A percentile compares a stretch with the other conserved stretches of the same genome.
Conservation (phyloP, 2,888 invertebrate genomes). For the Rutpela maculata region DNA sequence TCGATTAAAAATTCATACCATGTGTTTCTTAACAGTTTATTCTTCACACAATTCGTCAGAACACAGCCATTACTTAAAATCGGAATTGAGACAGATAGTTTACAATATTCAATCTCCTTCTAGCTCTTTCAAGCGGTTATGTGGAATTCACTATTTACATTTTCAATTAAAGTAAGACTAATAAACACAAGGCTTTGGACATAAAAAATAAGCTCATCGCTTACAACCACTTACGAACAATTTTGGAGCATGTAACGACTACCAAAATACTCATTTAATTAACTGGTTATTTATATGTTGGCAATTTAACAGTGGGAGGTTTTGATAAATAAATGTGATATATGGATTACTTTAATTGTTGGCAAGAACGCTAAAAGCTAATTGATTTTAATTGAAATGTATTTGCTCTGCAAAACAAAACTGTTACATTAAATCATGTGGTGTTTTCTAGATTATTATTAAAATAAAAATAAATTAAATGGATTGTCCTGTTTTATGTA, state of each 20-base stretch:
- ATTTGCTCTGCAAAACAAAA: constrained; percentile 60
- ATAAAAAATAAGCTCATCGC: background rate
- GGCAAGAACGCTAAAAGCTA: constrained; percentile 59
- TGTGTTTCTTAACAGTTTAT: too few relatives aligned
- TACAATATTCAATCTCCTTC: too few relatives aligned
- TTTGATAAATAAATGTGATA: constrained; percentile 44
- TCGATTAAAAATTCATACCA: too few relatives aligned
- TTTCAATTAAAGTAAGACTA: too few relatives aligned
- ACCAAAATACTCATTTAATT: constrained; percentile 18
- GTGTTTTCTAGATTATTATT: constrained; percentile 46
- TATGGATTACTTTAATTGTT: constrained; percentile 52
- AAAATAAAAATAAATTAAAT: constrained; percentile 40
- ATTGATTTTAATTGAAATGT: constrained; percentile 62
- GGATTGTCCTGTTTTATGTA: constrained; percentile 35
- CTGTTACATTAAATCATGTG: constrained; percentile 55
- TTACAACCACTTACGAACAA: background rate
- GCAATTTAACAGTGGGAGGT: constrained; percentile 18
- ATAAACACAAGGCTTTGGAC: too few relatives aligned
- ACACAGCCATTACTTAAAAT: too few relatives aligned
- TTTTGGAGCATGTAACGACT: background rate
- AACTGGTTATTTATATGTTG: constrained; percentile 18
- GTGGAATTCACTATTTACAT: too few relatives aligned
- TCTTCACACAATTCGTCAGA: too few relatives aligned
- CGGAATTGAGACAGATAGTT: too few relatives aligned
- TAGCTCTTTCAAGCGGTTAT: too few relatives aligned